Base-by-base conservation (phyloP, 2,888 invertebrate species). In the Crossocerus cetratus region DNA sequence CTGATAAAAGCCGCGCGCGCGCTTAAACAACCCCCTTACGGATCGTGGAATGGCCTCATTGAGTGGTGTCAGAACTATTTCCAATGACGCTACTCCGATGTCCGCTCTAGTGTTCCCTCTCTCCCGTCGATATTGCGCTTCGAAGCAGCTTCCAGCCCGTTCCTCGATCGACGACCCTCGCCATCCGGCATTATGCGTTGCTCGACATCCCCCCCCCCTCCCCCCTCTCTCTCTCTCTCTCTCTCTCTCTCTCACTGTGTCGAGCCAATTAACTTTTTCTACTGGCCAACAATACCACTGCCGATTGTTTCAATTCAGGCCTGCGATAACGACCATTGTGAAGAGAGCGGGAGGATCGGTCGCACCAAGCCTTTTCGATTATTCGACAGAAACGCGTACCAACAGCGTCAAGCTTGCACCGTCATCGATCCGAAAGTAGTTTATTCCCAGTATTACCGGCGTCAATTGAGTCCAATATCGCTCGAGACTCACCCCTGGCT, bases 51-150 rank as follows among this genome's bases (percentile, higher is more conserved):
- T 56, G 56, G 56, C 60, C 32, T 64, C 61, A 60, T 74, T 67
- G 58, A 72, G 16, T 42, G 56, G 14, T 61, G 62, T 65, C 62
- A 66, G 65, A 74, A 65, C 68, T 72, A 72, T 68, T 72, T 72
- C 62, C 68, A 65, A 72, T 20, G 60, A 49, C 32, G 42, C 42
- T 64, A 45, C 20, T 42, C 20, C 22, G 23, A 49, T 22, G 59
- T 59, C 54, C 49, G 58, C 54, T 65, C 21, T 43, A 45, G 55
- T 20, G 56, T 44, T 42, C 49, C 22, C 18, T 56, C 64, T 42
- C 58, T 45, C 49, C 44, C 4, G 44, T 44, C 42, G 42, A 8
- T 20, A 20, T 42, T n/a, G 13, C 14, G 14, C 16, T 42, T 14
- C 59, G 20, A 44, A 43, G n/a, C 59, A 16, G 18, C 42, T 18